Evolutionary conservation across 2,797 vertebrate species (phyloP), one percentile per base, ranked within the genome.

Genomic region (Hoplostethus atlanticus): DNA sequence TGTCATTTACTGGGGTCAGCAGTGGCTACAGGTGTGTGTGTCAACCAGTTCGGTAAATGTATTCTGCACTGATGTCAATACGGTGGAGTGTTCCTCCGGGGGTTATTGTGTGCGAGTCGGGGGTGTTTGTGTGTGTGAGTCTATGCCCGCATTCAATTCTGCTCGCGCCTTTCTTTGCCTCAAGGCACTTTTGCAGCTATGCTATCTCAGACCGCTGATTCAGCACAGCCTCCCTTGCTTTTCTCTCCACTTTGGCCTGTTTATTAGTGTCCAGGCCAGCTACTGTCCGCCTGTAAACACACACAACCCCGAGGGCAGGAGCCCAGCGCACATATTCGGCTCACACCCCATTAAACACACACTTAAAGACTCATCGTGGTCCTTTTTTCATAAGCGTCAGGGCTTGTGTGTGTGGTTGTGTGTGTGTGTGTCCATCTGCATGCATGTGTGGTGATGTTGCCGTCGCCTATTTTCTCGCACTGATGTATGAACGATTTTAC

Each of bases 1-100:
- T 87, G 80, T 83, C 61, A 72, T 90, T 91, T 90, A 92, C 79
- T 63, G 61, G 72, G 87, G 86, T 91, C 86, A 78, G 62, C 70
- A 1, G 66, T 38, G 38, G 70, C 60, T 85, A 64, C 64, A 58
- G 31, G 62, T 73, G 42, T 13, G 36, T n/a, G 64, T 74, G 72
- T 80, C 68, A 80, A 78, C 84, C 76, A 70, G 50, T 57, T 72
- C 11, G n/a, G 15, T 44, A 47, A 79, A 77, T 67, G 64, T 31
- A 47, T 70, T 59, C 60, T 34, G 25, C 17, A 17, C 28, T 40
- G 59, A 77, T 57, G 72, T 34, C 46, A 46, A 25, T 46, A 21
- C 5, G 16, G 59, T n/a, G 21, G 36, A 74, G 70, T 42, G 6
- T 78, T 75, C 82, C 16, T 69, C 21, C 5, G 44, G 51, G 47